Base-by-base conservation (phyloP, 2,888 invertebrate species). In the Chalcosyrphus nemorum region DNA sequence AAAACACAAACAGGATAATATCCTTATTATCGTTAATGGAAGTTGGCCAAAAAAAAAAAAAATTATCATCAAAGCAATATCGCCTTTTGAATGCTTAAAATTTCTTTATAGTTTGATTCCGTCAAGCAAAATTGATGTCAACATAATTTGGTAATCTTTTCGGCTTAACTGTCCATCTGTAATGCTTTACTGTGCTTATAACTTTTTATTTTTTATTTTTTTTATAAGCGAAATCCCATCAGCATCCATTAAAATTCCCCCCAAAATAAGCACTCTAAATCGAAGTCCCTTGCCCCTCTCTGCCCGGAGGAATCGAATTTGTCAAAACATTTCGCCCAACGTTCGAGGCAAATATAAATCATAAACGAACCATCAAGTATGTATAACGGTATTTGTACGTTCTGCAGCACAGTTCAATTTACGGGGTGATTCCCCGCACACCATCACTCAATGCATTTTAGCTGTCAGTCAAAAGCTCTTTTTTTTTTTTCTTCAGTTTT, bases 381-480 rank as follows among this genome's bases (percentile, higher is more conserved):
- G 17, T 59, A 52, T 19, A 27, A n/a, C n/a, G n/a, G n/a, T n/a
- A n/a, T n/a, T n/a, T n/a, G n/a, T n/a, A n/a, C n/a, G n/a, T n/a
- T n/a, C 19, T 54, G 19, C 27, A 47, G 35, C 65, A 63, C 63
- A 52, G 50, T 15, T 41, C 35, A 45, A 41, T 45, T 38, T 45
- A 63, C 47, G 57, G 21, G 13, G 24, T 32, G 6, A 5, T 21
- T n/a, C 29, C 35, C 35, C 15, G 6, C n/a, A 19, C 35, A 5
- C n/a, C 38, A 41, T 38, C 41, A 38, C 13, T 75, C 57, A 66
- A 38, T 75, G 75, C 65, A 66, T 47, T 75, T 75, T 15, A 38
- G 56, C 57, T 75, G 75, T 75, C 66, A 57, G 57, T 66, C 65
- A 66, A 29, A 41, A 56, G 15, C 15, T 13, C 9, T 32, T 32